Evolutionary conservation across 2,113 vertebrate species (phyloP).

Genomic region (Ictidomys tridecemlineatus): DNA sequence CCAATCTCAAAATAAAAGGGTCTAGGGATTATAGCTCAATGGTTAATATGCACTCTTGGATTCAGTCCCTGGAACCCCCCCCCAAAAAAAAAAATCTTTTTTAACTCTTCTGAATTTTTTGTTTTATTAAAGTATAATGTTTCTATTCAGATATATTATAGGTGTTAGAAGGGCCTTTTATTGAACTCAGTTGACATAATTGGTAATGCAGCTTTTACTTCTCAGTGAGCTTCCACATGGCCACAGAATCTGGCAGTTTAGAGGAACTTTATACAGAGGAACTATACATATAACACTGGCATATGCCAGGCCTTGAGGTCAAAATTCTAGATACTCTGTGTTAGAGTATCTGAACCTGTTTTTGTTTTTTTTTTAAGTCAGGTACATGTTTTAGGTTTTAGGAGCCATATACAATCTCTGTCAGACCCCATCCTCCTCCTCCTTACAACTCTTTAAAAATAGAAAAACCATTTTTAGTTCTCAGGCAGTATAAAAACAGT

Average conservation of each 20-base stretch:
- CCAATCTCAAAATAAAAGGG: too few species aligned
- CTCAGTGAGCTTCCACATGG: too few species aligned
- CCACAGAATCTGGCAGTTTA: not conserved
- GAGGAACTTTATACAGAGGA: not conserved
- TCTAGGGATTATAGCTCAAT: too few species aligned
- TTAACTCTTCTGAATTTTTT: too few species aligned
- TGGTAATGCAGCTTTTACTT: too few species aligned
- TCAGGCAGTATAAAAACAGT: not conserved
- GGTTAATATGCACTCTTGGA: too few species aligned
- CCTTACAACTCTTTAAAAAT: not conserved
- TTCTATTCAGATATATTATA: too few species aligned
- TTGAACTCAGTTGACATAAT: too few species aligned
- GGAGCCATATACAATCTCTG: not conserved
- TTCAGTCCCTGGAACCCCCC: too few species aligned
- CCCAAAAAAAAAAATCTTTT: too few species aligned
- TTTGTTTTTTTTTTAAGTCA: not conserved
- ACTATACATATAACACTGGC: not conserved
- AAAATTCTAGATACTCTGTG: not conserved
- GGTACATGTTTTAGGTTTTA: not conserved
- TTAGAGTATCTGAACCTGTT: not conserved
- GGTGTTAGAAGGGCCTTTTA: too few species aligned
- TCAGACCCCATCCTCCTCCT: not conserved
- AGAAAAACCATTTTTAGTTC: not conserved
- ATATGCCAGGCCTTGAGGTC: not conserved
- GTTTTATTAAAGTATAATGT: too few species aligned